These are phyloP conservation scores for Parotocinclus haroldoi DNA, from an alignment of 2,797 vertebrate species.

Conservation along the genomic window DNA sequence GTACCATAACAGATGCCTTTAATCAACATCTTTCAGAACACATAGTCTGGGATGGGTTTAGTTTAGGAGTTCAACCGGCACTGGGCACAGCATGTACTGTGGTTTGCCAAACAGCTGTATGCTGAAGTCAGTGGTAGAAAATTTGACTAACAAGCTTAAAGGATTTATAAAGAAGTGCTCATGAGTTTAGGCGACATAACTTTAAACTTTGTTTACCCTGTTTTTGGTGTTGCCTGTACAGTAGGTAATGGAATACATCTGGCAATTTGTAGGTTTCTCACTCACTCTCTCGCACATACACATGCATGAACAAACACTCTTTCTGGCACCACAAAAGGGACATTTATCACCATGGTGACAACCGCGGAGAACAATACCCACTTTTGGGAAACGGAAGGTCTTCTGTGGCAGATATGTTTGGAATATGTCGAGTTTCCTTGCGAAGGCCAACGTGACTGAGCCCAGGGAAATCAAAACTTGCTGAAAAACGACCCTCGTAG, in stretches of 20 bases:
- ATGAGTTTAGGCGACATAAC: constrained; percentile 19
- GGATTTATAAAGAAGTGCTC: neutral
- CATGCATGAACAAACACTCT: constrained; percentile 31
- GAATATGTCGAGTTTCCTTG: constrained; percentile 51
- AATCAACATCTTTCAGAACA: neutral
- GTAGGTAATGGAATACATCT: constrained; percentile 29
- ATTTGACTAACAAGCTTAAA: constrained; percentile 23
- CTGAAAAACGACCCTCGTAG: constrained; percentile 9
- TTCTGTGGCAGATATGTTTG: constrained; percentile 51
- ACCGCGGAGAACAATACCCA: constrained; percentile 49
- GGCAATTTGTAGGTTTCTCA: constrained; percentile 16
- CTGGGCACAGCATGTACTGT: neutral
- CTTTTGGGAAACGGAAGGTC: constrained; percentile 53
- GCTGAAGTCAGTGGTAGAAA: constrained; percentile 12
- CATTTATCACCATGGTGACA: constrained; percentile 56
- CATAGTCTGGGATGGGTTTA: neutral
- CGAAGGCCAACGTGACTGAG: constrained; percentile 33
- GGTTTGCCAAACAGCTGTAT: constrained; percentile 6
- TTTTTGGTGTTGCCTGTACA: constrained; percentile 7
- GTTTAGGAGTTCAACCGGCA: constrained; percentile 12
- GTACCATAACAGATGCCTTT: too few relatives aligned
- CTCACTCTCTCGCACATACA: constrained; percentile 39
- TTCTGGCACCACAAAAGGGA: constrained; percentile 51
- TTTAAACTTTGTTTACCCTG: constrained; percentile 12
- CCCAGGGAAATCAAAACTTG: constrained; percentile 31